A percentile compares a stretch with the other conserved stretches of the same genome.
Conservation (phyloP, 2,113 vertebrate species). For the Ctenodactylus gundi region DNA sequence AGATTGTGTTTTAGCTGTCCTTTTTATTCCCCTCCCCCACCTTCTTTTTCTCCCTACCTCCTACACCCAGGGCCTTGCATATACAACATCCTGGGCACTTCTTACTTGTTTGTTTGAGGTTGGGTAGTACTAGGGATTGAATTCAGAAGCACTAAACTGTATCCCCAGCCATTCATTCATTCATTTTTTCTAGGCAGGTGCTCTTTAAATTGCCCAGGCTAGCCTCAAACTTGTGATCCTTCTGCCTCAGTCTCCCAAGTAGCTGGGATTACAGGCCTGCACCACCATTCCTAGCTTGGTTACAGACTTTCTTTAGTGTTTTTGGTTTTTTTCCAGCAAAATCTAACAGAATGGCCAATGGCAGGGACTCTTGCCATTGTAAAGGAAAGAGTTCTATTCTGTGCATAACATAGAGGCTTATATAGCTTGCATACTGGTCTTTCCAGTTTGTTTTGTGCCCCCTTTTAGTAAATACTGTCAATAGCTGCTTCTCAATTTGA, state of each 20-base stretch:
- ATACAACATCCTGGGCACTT: background rate
- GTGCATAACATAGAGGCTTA: background rate
- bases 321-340: background rate
- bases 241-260: background rate
- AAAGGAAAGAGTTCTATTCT: slow-evolving; percentile 19
- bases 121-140: background rate
- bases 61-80: background rate
- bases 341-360: background rate
- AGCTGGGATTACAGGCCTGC: background rate
- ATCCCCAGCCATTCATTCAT: background rate
- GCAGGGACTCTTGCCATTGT: background rate
- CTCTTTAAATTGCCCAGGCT: background rate
- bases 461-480: background rate
- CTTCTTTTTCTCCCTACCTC: no score
- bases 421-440: background rate
- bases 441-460: slow-evolving; percentile 9
- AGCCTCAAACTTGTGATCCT: background rate
- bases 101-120: background rate
- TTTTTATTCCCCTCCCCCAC: background rate
- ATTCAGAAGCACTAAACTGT: background rate
- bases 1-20: background rate
- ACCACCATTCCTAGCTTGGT: background rate
- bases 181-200: background rate
- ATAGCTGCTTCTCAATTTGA: background rate
- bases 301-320: background rate